Base-by-base conservation (phyloP, 2,113 vertebrate genomes). In the Brachypodius melanocephalos region DNA sequence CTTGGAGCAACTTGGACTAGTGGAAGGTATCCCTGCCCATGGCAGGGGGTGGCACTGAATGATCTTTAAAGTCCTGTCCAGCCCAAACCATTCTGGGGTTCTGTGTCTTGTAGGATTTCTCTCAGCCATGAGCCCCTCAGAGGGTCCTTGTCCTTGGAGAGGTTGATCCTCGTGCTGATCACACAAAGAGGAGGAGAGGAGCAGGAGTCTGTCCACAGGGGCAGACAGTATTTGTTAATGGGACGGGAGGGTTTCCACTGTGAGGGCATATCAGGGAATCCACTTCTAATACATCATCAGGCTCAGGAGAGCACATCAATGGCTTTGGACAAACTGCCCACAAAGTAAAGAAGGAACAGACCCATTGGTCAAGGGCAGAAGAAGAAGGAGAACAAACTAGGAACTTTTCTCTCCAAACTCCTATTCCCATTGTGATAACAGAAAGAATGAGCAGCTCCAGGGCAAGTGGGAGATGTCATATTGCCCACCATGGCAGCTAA, bases 231-330 rank as follows among this genome's bases (percentile, higher is more conserved):
- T 5, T 36, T 65, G 10, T 34, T 59, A 18, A 8, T n/a, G 51
- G 51, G 8, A 28, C 6, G 19, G 46, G 38, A 66, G 31, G 8
- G 29, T 69, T 72, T 80, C 45, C 43, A 36, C 3, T 29, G 22
- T 2, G 1, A 82, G 42, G 8, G 1, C 16, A 0, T n/a, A 3
- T 6, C 54, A 34, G 20, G 26, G 14, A 66, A 52, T 55, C 65
- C 29, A 25, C 32, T 17, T 72, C 32, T 59, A 42, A 24, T 9
- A 1, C 1, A 14, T 31, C 16, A 8, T 17, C 18, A 31, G 66
- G 45, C 55, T 69, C 66, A 17, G n/a, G 32, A 78, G 59, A 59
- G n/a, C 29, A 46, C 17, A 12, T 21, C 15, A 12, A 0, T 51
- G 82, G 18, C 32, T 62, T 65, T 40, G 49, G 34, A 57, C 59